These are phyloP conservation scores for Paramormyrops kingsleyae DNA, from an alignment of 2,113 vertebrate genomes.

Conservation along the genomic window DNA sequence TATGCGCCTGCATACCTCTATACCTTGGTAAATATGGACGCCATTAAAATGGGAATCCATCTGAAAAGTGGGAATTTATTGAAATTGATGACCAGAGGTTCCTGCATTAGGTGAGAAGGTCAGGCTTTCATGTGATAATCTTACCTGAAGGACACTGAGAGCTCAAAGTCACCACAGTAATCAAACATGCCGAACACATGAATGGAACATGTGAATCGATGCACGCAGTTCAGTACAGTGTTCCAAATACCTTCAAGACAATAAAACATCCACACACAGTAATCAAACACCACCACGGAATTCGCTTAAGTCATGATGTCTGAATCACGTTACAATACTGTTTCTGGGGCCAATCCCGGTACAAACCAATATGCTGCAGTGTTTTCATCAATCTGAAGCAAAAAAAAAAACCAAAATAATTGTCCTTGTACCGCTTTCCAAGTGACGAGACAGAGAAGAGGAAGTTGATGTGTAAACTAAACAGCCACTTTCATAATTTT, in stretches of 20 bases:
- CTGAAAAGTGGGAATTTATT: constrained; percentile 16
- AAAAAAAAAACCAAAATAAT: neutral
- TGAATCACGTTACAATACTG: neutral
- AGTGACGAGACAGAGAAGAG: neutral
- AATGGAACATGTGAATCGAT: neutral
- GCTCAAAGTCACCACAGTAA: neutral
- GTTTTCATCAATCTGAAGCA: neutral
- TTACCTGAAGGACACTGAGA: constrained; percentile 1
- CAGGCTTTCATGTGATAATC: constrained; percentile 10
- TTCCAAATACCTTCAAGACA: neutral
- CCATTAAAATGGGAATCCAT: neutral
- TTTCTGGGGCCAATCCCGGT: neutral
- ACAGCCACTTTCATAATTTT: neutral
- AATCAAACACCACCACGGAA: neutral
- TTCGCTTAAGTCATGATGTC: neutral
- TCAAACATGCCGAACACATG: neutral
- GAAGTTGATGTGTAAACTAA: neutral
- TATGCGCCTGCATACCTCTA: neutral
- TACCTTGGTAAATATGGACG: neutral
- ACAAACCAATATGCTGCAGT: neutral
- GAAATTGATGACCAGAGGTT: constrained; percentile 28
- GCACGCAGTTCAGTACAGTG: neutral
- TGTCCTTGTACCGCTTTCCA: neutral
- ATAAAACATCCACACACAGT: neutral
- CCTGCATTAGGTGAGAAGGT: constrained; percentile 35